phyloP scores from a whole-genome alignment of 1,140 invertebrate genomes.

The Muscidifurax raptorellus region DNA sequence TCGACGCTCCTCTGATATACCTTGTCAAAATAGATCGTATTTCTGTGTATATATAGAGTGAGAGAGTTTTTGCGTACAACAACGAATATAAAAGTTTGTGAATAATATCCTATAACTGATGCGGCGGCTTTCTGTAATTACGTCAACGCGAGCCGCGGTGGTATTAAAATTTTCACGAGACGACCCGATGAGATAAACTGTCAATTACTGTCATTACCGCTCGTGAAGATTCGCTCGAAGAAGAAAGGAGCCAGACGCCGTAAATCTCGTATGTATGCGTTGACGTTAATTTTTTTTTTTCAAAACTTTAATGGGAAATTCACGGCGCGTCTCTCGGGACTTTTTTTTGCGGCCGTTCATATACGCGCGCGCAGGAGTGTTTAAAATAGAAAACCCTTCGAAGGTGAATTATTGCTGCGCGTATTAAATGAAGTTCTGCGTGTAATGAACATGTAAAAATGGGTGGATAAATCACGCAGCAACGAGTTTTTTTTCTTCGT shows the following conservation, averaged over 20 bases:
- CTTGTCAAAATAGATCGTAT: slow-evolving; percentile 61
- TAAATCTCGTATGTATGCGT: slow-evolving; percentile 4
- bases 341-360: neutral
- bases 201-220: slow-evolving; percentile 43
- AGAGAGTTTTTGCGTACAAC: neutral
- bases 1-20: slow-evolving; percentile 48
- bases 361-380: neutral
- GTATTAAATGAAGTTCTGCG: neutral
- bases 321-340: neutral
- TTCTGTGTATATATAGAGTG: no score
- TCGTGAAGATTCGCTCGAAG: neutral
- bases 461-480: neutral
- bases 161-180: slow-evolving; percentile 59
- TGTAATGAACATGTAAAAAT: neutral
- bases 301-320: neutral
- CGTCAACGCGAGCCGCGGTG: slow-evolving; percentile 19
- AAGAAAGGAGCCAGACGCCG: slow-evolving; percentile 10
- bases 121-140: slow-evolving; percentile 18
- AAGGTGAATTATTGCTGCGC: neutral
- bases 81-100: neutral
- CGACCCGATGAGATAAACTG: slow-evolving; percentile 55
- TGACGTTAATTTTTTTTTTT: slow-evolving; percentile 11
- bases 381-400: neutral
- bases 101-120: no score
- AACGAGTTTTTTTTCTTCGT: neutral